Evolutionary conservation across 2,888 invertebrate genomes (phyloP).

Genomic region (Lymantria dispar): DNA sequence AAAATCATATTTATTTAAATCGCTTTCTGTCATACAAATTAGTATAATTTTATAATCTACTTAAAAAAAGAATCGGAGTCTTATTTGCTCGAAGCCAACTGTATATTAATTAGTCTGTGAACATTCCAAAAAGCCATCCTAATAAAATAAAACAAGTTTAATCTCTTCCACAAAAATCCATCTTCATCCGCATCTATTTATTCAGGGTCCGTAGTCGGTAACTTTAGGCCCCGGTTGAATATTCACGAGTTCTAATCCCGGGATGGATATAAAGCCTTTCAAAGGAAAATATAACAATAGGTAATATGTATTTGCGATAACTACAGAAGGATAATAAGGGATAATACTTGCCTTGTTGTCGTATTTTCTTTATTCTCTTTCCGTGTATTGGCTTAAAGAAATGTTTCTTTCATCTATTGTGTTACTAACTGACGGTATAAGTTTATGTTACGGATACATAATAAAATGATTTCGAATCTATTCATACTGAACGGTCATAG

Average conservation of each 20-base stretch:
- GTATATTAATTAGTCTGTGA: too few relatives aligned
- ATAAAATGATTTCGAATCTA: too few relatives aligned
- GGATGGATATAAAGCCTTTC: conserved; percentile 18
- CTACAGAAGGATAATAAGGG: background rate
- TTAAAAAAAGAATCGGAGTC: too few relatives aligned
- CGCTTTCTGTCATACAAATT: too few relatives aligned
- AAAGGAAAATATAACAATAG: conserved; percentile 21
- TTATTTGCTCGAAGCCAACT: background rate
- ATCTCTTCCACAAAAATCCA: conserved; percentile 2
- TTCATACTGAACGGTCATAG: too few relatives aligned
- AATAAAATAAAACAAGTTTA: conserved; percentile 1
- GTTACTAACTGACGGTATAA: too few relatives aligned
- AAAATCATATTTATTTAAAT: too few relatives aligned
- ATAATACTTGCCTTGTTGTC: background rate
- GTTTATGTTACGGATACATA: too few relatives aligned
- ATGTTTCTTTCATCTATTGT: too few relatives aligned
- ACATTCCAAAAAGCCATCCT: background rate
- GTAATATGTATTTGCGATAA: conserved; percentile 30
- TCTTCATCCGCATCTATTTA: conserved; percentile 24
- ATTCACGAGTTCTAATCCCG: conserved; percentile 29
- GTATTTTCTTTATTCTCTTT: background rate
- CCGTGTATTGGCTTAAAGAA: background rate
- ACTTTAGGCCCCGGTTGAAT: conserved; percentile 22
- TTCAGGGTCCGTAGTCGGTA: conserved; percentile 16
- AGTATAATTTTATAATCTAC: too few relatives aligned